phyloP scores from a whole-genome alignment of 2,797 vertebrate genomes.

The Artibeus lituratus region DNA sequence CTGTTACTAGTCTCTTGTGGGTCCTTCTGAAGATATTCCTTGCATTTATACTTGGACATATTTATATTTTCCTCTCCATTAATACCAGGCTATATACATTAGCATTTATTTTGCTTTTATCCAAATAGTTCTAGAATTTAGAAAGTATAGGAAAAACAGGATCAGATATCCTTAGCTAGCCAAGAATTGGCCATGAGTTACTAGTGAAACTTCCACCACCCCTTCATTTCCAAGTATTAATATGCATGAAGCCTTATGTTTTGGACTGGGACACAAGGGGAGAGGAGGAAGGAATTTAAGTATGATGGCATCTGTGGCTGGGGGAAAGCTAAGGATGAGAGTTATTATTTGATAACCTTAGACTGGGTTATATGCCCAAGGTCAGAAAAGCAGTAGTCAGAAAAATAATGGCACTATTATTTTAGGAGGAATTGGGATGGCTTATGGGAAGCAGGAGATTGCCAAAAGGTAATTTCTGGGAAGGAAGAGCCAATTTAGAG shows the following conservation, averaged over 20 bases:
- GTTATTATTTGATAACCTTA: background rate
- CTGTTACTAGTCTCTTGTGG: background rate
- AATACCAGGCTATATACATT: background rate
- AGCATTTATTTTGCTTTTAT: background rate
- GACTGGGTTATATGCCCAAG: background rate
- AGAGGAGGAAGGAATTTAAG: background rate
- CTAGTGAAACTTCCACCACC: background rate
- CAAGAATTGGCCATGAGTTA: background rate
- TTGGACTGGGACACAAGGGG: background rate
- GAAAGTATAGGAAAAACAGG: background rate
- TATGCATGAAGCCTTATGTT: background rate
- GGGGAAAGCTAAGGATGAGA: background rate
- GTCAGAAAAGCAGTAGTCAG: background rate
- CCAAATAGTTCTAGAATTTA: background rate
- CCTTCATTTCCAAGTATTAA: background rate
- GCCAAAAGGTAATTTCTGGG: constrained; percentile 41
- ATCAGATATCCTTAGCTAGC: background rate
- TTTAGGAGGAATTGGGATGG: background rate
- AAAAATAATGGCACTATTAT: background rate
- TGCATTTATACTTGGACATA: background rate
- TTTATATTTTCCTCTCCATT: background rate
- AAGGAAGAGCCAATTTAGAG: constrained; percentile 8
- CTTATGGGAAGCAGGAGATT: background rate
- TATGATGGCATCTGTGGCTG: background rate
- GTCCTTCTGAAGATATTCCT: background rate